These are phyloP conservation scores for Myripristis jacobus DNA, from an alignment of 2,797 vertebrate genomes.

Conservation along the genomic window DNA sequence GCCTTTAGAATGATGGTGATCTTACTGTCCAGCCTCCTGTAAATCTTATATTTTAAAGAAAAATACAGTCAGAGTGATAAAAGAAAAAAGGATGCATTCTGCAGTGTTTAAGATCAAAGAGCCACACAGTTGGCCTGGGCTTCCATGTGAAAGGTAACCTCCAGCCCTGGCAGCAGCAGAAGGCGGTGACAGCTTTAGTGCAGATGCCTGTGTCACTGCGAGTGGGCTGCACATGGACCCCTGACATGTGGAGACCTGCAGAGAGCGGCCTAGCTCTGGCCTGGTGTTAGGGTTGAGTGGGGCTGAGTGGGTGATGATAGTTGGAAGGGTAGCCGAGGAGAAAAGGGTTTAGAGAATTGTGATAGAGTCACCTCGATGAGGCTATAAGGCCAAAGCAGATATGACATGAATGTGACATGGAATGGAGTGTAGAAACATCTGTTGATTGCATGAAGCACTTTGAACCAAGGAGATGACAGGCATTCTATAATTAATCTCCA, in stretches of 20 bases:
- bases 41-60: constrained; percentile 14
- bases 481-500: background rate
- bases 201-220: constrained; percentile 72
- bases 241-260: constrained; percentile 73
- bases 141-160: constrained; percentile 63
- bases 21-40: background rate
- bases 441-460: constrained; percentile 13
- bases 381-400: constrained; percentile 28
- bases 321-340: constrained; percentile 53
- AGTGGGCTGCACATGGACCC: constrained; percentile 70
- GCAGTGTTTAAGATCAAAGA: constrained; percentile 55
- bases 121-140: constrained; percentile 28
- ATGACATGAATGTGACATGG: constrained; percentile 39
- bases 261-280: constrained; percentile 57
- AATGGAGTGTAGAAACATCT: constrained; percentile 21
- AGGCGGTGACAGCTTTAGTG: constrained; percentile 85
- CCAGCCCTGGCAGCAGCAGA: constrained; percentile 54
- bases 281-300: constrained; percentile 68
- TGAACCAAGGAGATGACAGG: constrained; percentile 4
- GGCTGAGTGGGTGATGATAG: constrained; percentile 80
- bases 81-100: constrained; percentile 17
- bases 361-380: constrained; percentile 49
- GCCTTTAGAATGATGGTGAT: constrained; percentile 23
- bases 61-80: constrained; percentile 14
- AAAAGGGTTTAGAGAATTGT: constrained; percentile 49